Conservation (phyloP, 37 sponge, comb jelly and placozoan genomes). For the Aplysina aerophoba region DNA sequence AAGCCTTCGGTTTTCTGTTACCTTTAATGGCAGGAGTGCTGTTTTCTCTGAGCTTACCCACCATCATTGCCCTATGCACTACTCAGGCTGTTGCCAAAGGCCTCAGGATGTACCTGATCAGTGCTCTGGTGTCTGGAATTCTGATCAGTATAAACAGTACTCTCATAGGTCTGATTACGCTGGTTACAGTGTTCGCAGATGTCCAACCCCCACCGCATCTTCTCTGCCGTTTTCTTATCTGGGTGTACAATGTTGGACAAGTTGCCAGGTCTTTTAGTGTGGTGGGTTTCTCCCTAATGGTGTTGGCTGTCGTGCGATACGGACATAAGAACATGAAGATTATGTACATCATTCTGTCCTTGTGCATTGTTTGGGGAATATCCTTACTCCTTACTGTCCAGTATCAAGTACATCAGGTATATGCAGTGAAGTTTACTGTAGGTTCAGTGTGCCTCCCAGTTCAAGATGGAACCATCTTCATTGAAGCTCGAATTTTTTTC, state of each 20-base stretch:
- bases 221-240: neutral
- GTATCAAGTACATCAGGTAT: neutral
- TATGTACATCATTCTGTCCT: no score
- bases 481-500: neutral
- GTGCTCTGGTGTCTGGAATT: neutral
- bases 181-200: neutral
- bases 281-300: no score
- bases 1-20: neutral
- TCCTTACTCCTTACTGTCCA: no score
- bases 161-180: neutral
- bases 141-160: neutral
- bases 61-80: neutral
- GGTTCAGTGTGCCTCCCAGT: neutral
- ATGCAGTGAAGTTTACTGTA: neutral
- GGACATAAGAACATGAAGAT: no score
- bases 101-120: neutral
- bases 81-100: neutral
- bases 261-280: no score
- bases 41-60: neutral
- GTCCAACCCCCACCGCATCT: neutral
- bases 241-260: no score
- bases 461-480: neutral
- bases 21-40: neutral
- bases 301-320: no score
- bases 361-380: no score